These are phyloP conservation scores for Dasyprocta punctata DNA, from an alignment of 2,113 vertebrate species.

Conservation along the genomic window DNA sequence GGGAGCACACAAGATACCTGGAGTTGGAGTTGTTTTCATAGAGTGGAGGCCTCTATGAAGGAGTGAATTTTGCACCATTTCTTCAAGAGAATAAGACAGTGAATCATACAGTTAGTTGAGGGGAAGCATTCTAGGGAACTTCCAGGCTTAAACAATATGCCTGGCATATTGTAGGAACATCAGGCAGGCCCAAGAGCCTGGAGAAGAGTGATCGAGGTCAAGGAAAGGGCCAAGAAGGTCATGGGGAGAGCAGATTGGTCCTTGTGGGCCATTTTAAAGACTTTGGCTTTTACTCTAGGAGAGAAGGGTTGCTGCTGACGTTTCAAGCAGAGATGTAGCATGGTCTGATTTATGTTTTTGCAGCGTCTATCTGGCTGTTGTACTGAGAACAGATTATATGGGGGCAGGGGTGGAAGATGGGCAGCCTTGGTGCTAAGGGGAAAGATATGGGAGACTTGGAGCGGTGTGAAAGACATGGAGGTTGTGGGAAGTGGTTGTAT, in stretches of 20 bases:
- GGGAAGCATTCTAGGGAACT: neutral
- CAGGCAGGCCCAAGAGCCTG: neutral
- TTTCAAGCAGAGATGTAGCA: neutral
- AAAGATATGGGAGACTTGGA: rapidly evolving
- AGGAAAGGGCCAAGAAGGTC: neutral
- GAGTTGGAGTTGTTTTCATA: neutral
- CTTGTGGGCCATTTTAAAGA: neutral
- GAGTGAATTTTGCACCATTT: neutral
- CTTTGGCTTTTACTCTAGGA: neutral
- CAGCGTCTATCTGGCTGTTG: neutral
- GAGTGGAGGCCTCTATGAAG: neutral
- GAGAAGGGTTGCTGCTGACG: neutral
- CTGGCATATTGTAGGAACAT: neutral
- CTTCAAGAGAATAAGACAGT: neutral
- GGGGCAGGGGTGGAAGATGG: neutral
- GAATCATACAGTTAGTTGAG: neutral
- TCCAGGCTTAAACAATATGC: neutral
- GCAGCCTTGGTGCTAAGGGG: neutral
- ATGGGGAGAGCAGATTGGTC: neutral
- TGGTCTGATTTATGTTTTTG: neutral
- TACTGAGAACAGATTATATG: neutral
- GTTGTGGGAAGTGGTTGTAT: neutral
- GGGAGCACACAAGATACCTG: neutral
- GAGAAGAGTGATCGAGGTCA: neutral
- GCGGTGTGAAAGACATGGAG: neutral